Evolutionary conservation across 1,140 invertebrate species (phyloP), one percentile per base, ranked within the genome.

Genomic region (Ooceraea biroi): DNA sequence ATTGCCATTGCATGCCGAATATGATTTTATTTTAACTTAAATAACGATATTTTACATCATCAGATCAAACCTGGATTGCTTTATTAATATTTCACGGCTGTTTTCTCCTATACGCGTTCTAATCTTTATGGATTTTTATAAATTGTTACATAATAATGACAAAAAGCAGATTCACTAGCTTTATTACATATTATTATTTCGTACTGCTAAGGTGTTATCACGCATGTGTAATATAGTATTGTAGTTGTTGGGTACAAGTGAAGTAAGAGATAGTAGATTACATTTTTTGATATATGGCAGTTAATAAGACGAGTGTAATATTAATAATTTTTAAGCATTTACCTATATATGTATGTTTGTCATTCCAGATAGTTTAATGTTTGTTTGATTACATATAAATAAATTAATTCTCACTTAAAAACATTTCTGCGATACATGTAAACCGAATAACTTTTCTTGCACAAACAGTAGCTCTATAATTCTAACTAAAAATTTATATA

Each of bases 221-320:
- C 8, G 41, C 69, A 44, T 44, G 30, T 41, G 27, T 17, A 60
- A 0, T 44, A 46, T 46, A 61, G 17, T 61, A 58, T 61, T n/a
- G 48, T 36, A n/a, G n/a, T 61, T 76, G 27, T 63, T 60, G 58
- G 36, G 44, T 60, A 44, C 30, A 78, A 68, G 4, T 69, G 36
- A 65, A 22, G 11, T 14, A 78, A 57, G 57, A 58, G 44, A 30
- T 48, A 76, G 17, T 36, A 69, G 19, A 17, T 68, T 66, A 48
- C 66, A 58, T 73, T 48, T 84, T 69, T 89, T 90, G 61, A 89
- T 85, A 85, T 58, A 83, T 90, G 90, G 85, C 87, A 91, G 89
- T 92, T 89, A 91, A 91, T 89, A 88, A 91, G 77, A 89, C 85
- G 87, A 89, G 89, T 73, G 65, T 82, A 91, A 90, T 78, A 82